Evolutionary conservation across 1,140 invertebrate genomes (phyloP).

Genomic region (Mya arenaria): DNA sequence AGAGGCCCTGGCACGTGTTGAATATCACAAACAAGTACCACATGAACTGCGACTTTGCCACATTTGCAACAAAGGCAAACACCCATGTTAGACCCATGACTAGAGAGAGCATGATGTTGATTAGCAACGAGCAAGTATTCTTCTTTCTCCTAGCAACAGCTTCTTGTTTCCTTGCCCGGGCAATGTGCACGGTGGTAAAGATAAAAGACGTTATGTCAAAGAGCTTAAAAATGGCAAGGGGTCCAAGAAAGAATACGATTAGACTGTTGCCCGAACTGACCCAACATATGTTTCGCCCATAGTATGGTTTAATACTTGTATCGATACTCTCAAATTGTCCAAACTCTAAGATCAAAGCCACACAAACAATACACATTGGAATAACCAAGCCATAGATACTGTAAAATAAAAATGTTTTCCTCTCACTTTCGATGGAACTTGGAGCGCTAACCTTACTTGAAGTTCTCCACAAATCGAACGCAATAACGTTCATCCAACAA

Average conservation of each 20-base stretch:
- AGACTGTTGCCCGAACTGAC: slow-evolving; percentile 68
- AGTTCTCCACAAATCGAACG: slow-evolving; percentile 85
- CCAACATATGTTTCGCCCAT: slow-evolving; percentile 80
- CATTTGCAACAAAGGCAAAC: slow-evolving; percentile 71
- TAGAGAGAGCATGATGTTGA: slow-evolving; percentile 82
- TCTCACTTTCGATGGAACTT: slow-evolving; percentile 24
- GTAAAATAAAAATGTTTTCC: slow-evolving; percentile 81
- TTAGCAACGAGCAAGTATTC: slow-evolving; percentile 68
- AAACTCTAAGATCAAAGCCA: slow-evolving; percentile 81
- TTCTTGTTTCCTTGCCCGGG: slow-evolving; percentile 62
- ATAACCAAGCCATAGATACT: slow-evolving; percentile 82
- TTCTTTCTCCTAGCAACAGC: slow-evolving; percentile 44
- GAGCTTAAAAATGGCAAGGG: slow-evolving; percentile 72
- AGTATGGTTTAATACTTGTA: slow-evolving; percentile 53
- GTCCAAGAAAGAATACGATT: slow-evolving; percentile 75
- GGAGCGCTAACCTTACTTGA: slow-evolving; percentile 54
- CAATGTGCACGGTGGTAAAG: slow-evolving; percentile 80
- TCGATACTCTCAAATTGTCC: slow-evolving; percentile 23
- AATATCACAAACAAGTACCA: slow-evolving; percentile 67
- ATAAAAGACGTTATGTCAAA: slow-evolving; percentile 74
- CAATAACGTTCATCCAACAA: slow-evolving; percentile 84
- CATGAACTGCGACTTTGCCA: slow-evolving; percentile 43
- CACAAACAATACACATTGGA: slow-evolving; percentile 81
- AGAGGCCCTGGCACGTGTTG: slow-evolving; percentile 68
- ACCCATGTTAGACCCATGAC: slow-evolving; percentile 79